Conservation (phyloP, 2,113 vertebrate species). For the Cynoglossus semilaevis region DNA sequence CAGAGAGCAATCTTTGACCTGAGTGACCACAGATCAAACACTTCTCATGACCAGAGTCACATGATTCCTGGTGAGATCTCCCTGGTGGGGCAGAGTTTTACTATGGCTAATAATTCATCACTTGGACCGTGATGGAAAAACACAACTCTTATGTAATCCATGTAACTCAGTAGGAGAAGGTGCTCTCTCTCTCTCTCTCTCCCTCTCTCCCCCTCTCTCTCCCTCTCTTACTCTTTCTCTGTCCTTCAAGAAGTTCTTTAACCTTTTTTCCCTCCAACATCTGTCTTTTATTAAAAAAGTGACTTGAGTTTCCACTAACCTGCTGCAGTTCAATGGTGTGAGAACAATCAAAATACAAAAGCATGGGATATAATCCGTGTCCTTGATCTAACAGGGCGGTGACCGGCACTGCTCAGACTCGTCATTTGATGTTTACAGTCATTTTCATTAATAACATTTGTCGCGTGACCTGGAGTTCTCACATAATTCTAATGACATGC, state of each 20-base stretch:
- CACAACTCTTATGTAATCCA: slow-evolving; percentile 20
- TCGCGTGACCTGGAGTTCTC: no score
- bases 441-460: background rate
- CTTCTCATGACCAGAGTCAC: slow-evolving; percentile 8
- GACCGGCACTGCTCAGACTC: background rate
- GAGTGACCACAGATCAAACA: slow-evolving; percentile 20
- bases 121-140: slow-evolving; percentile 17
- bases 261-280: slow-evolving; percentile 19
- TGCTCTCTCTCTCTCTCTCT: slow-evolving; percentile 11
- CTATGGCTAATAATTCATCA: slow-evolving; percentile 33
- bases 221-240: no score
- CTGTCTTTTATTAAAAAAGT: slow-evolving; percentile 34
- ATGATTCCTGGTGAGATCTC: slow-evolving; percentile 7
- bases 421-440: background rate
- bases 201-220: no score
- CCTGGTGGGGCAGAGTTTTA: slow-evolving; percentile 8
- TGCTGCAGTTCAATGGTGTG: slow-evolving; percentile 6
- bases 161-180: slow-evolving; percentile 35
- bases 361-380: slow-evolving; percentile 3
- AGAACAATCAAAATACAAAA: slow-evolving; percentile 20
- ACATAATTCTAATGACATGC: no score
- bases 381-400: background rate
- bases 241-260: slow-evolving; percentile 8
- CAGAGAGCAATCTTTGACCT: slow-evolving; percentile 1
- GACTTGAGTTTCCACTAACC: slow-evolving; percentile 38